These are phyloP conservation scores for Cheilinus undulatus DNA, from an alignment of 2,113 vertebrate species.

Conservation along the genomic window DNA sequence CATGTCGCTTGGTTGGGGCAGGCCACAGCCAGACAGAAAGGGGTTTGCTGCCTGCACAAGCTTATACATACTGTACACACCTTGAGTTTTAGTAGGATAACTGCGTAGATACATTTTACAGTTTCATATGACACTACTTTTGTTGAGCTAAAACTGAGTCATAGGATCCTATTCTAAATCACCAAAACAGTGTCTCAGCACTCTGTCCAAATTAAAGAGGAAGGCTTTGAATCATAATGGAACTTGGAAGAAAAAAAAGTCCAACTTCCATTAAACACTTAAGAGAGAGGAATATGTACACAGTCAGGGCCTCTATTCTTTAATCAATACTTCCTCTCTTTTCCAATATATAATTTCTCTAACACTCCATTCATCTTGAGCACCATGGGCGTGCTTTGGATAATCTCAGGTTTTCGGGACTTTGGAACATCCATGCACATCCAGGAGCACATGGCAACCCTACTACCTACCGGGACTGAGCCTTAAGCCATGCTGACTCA, in stretches of 20 bases:
- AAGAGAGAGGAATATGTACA: not conserved
- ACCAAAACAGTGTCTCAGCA: too few species aligned
- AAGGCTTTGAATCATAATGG: too few species aligned
- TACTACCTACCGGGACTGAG: too few species aligned
- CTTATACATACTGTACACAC: not conserved
- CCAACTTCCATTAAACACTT: too few species aligned
- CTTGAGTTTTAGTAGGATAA: constrained; percentile 8
- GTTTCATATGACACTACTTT: constrained; percentile 15
- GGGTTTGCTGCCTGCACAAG: constrained; percentile 53
- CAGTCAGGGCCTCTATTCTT: constrained; percentile 1
- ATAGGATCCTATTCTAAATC: not conserved
- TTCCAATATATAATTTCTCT: too few species aligned
- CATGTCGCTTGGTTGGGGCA: constrained; percentile 54
- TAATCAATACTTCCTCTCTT: not conserved
- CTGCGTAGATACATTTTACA: constrained; percentile 2
- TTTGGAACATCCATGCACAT: too few species aligned
- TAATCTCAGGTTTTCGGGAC: constrained; percentile 36
- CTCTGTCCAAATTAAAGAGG: constrained; percentile 3
- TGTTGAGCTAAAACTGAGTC: constrained; percentile 1
- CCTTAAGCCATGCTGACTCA: too few species aligned
- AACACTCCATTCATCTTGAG: not conserved
- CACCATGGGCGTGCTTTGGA: constrained; percentile 15
- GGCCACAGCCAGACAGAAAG: constrained; percentile 53
- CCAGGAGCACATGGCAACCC: too few species aligned
- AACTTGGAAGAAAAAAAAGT: too few species aligned